Conservation (phyloP, 2,888 invertebrate genomes). For the Dryomyza anilis region DNA sequence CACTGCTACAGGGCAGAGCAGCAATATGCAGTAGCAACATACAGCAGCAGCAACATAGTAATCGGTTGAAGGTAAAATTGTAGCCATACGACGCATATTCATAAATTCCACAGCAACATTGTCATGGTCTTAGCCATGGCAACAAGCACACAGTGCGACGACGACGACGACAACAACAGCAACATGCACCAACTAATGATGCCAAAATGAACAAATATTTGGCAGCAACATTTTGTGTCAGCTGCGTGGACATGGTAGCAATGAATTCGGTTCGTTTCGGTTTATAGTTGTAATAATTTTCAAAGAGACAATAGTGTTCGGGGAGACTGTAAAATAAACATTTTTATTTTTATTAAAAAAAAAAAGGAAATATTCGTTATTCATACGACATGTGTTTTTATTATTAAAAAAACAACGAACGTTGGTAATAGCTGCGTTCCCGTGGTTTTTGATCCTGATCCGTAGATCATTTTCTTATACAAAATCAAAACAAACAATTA, state of each 20-base stretch:
- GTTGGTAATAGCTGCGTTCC: no score
- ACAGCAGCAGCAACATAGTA: not conserved
- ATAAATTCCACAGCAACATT: not conserved
- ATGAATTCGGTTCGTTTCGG: conserved; percentile 5
- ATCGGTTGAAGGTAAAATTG: not conserved
- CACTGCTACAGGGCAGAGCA: not conserved
- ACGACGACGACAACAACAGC: no score
- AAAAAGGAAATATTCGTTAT: no score
- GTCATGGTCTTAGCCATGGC: not conserved
- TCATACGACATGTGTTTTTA: not conserved
- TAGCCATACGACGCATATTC: not conserved
- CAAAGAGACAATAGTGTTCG: not conserved
- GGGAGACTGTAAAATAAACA: not conserved
- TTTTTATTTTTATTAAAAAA: not conserved
- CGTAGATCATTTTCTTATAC: no score
- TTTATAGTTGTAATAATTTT: conserved; percentile 7
- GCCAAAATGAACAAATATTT: conserved; percentile 15
- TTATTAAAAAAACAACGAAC: not conserved
- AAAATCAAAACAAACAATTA: no score
- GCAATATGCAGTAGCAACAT: not conserved
- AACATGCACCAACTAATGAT: no score
- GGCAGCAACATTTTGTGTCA: conserved; percentile 6
- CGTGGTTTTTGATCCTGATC: no score
- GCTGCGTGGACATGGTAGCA: conserved; percentile 15
- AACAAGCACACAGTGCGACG: not conserved